Evolutionary conservation across 2,888 invertebrate genomes (phyloP).

Genomic region (Parnassius mnemosyne): DNA sequence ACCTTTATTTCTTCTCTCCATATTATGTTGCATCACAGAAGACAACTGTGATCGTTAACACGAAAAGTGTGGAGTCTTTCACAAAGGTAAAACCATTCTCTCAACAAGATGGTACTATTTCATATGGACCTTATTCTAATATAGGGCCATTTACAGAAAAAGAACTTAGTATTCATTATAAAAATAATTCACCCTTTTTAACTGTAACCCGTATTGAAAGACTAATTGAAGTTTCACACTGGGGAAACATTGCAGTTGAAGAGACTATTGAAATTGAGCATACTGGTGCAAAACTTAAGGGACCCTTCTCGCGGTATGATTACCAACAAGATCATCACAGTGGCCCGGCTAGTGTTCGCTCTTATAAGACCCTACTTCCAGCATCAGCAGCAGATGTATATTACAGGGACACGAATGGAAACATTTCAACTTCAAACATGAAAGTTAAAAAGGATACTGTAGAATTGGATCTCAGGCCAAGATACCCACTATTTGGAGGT

Average conservation of each 20-base stretch:
- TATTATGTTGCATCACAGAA: constrained; percentile 91
- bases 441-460: constrained; percentile 93
- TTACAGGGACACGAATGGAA: constrained; percentile 98
- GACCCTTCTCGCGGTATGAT: constrained; percentile 97
- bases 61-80: constrained; percentile 90
- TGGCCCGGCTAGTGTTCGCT: constrained; percentile 93
- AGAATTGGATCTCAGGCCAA: constrained; percentile 96
- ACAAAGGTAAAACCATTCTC: constrained; percentile 90
- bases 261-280: constrained; percentile 96
- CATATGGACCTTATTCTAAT: constrained; percentile 94
- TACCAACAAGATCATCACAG: constrained; percentile 96
- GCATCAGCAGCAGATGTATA: constrained; percentile 97
- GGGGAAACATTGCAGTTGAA: constrained; percentile 99
- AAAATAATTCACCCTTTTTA: constrained; percentile 97
- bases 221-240: constrained; percentile 97
- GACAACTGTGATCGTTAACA: constrained; percentile 87
- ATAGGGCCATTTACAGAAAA: constrained; percentile 81
- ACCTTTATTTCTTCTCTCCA: constrained; percentile 90
- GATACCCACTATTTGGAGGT: constrained; percentile 99
- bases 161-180: constrained; percentile 92
- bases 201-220: constrained; percentile 94
- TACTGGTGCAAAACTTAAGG: constrained; percentile 95
- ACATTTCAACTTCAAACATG: constrained; percentile 98
- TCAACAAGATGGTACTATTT: constrained; percentile 89
- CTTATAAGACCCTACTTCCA: constrained; percentile 92